Conservation (phyloP, 1,140 invertebrate species). For the Lepidurus apus region DNA sequence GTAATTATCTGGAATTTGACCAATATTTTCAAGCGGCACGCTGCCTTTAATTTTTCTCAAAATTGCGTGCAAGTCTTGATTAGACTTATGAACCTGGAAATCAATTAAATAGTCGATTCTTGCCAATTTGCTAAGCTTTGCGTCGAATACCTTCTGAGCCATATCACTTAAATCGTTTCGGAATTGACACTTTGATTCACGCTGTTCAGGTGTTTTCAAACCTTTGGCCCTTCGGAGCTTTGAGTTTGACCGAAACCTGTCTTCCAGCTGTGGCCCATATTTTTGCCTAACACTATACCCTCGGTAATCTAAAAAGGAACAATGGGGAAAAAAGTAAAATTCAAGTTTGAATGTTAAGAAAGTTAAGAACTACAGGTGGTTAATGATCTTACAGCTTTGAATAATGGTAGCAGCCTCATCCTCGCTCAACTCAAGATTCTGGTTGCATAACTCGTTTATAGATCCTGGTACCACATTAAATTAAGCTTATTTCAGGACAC, state of each 20-base stretch:
- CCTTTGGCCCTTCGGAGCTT: background rate
- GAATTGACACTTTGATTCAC: constrained; percentile 23
- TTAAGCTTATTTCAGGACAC: background rate
- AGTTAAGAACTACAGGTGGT: constrained; percentile 20
- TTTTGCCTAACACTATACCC: constrained; percentile 59
- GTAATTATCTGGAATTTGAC: constrained; percentile 53
- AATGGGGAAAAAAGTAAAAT: background rate
- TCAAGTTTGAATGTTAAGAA: background rate
- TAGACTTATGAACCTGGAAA: constrained; percentile 58
- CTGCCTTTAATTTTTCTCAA: constrained; percentile 58
- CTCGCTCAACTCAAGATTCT: constrained; percentile 38
- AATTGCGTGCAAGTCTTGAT: constrained; percentile 63
- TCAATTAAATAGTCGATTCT: background rate
- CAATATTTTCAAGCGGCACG: constrained; percentile 51
- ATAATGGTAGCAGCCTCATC: constrained; percentile 56
- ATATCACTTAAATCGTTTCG: background rate
- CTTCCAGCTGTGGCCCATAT: constrained; percentile 54
- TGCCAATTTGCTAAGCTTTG: background rate
- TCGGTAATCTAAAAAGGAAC: constrained; percentile 52
- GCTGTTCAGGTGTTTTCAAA: background rate
- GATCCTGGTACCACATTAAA: constrained; percentile 28
- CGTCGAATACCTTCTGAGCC: background rate
- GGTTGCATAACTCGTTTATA: constrained; percentile 24
- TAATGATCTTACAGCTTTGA: constrained; percentile 56
- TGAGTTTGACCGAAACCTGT: constrained; percentile 41